phyloP scores from a whole-genome alignment of 2,113 vertebrate genomes.

The Psittacara wagleri region DNA sequence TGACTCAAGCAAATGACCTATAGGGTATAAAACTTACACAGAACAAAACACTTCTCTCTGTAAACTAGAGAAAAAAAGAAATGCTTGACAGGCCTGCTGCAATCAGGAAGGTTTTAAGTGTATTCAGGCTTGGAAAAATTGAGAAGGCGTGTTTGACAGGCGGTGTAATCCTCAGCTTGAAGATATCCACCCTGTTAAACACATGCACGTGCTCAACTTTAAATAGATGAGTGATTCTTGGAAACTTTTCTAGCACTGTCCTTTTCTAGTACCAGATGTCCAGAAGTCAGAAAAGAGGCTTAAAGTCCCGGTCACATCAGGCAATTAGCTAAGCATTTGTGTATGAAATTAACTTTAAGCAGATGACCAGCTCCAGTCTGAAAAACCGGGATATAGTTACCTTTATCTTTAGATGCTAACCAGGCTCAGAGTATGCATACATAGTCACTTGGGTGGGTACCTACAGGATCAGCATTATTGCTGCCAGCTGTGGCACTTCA shows the following conservation, averaged over 20 bases:
- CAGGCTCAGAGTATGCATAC: background rate
- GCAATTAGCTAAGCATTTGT: background rate
- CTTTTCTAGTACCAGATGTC: background rate
- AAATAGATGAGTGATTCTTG: constrained; percentile 4
- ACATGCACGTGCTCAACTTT: background rate
- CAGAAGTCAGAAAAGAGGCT: background rate
- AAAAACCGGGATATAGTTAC: background rate
- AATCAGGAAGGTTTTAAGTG: background rate
- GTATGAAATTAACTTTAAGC: background rate
- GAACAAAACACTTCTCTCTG: background rate
- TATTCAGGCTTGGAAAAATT: constrained; percentile 30
- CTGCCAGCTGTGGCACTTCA: background rate
- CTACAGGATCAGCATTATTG: background rate
- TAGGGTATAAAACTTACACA: background rate
- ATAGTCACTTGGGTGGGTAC: background rate
- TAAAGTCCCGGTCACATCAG: background rate
- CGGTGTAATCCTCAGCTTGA: constrained; percentile 8
- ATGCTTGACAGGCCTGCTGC: background rate
- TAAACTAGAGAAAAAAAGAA: background rate
- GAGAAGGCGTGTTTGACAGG: background rate
- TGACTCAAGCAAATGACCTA: background rate
- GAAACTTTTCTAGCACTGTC: background rate
- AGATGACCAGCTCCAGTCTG: background rate
- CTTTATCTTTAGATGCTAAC: background rate
- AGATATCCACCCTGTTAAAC: background rate